Evolutionary conservation across 2,113 vertebrate genomes (phyloP), one percentile per base, ranked within the genome.

Genomic region (Colossoma macropomum): DNA sequence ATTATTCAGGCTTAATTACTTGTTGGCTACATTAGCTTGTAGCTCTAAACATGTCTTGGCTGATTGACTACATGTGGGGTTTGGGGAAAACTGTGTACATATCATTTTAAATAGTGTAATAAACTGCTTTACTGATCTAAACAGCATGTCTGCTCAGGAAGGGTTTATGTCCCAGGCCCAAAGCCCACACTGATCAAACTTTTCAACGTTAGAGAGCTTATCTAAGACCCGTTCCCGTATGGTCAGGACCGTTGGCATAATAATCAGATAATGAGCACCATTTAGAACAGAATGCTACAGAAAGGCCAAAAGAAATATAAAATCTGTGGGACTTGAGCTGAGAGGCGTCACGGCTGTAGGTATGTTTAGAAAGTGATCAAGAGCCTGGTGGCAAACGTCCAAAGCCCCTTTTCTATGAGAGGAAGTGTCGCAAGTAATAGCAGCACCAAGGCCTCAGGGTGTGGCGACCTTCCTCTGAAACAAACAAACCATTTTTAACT

Each of bases 401-500:
- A 92, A 91, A 93, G 90, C 87, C 84, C 56, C 8, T 90, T 93
- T 94, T 94, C 92, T 94, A 93, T 94, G 91, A 94, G 93, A 94
- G 93, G 94, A 95, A 94, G 92, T 93, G 93, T 93, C 89, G 91
- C 92, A 92, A 94, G 92, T 95, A 93, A 93, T 93, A 93, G 89
- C 89, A 90, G 92, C 92, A 93, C 93, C 92, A 93, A 93, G 91
- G 91, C 86, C 91, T 82, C 80, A 93, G 94, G 94, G 94, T 93
- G 94, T 94, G 94, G 93, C 93, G 87, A 87, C 89, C 92, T 95
- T 95, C 92, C 93, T 93, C 89, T 95, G 93, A 94, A 95, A 95
- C 93, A 95, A 95, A 95, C 94, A 95, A 95, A 93, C 93, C 91
- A 93, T 94, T 95, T 94, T 94, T 93, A 90, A 94, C 94, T 95